A percentile compares a stretch with the other conserved stretches of the same genome.
These are phyloP conservation scores for Himalopsyche phryganea DNA, from an alignment of 1,140 invertebrate genomes.

Conservation along the genomic window DNA sequence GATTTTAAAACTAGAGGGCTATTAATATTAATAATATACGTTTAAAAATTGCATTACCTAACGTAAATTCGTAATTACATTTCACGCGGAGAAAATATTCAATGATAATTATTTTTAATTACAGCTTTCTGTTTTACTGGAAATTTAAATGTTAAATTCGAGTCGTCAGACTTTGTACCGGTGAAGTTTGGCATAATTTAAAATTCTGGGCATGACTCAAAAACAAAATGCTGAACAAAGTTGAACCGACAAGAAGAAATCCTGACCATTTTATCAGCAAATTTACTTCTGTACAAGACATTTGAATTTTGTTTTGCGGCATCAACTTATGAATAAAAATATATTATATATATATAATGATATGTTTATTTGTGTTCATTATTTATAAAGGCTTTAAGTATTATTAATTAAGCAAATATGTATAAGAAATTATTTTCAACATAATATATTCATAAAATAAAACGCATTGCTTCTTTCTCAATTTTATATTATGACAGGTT, in stretches of 20 bases:
- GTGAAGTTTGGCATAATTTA: slow-evolving; percentile 1
- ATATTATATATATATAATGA: neutral
- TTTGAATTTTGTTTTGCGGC: slow-evolving; percentile 2
- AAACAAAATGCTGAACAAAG: slow-evolving; percentile 4
- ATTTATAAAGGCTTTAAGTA: too few species aligned
- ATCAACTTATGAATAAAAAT: neutral
- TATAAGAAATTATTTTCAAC: too few species aligned
- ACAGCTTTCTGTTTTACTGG: neutral
- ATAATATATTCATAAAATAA: too few species aligned
- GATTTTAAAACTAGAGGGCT: too few species aligned
- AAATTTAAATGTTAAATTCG: slow-evolving; percentile 2
- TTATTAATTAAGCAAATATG: too few species aligned
- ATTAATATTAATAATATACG: too few species aligned
- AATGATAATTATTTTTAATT: neutral
- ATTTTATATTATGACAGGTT: too few species aligned
- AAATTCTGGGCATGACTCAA: slow-evolving; percentile 2
- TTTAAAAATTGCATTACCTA: too few species aligned
- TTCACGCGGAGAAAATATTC: too few species aligned
- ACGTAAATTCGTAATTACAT: too few species aligned
- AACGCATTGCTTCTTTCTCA: too few species aligned
- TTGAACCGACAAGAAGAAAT: neutral
- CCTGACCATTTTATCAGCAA: slow-evolving; percentile 1
- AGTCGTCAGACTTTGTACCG: neutral
- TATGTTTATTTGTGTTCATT: too few species aligned
- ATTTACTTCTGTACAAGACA: neutral